Percentiles rank a stretch among this genome's conserved stretches.
phyloP scores from a whole-genome alignment of 2,113 vertebrate genomes.

The Phalacrocorax aristotelis region DNA sequence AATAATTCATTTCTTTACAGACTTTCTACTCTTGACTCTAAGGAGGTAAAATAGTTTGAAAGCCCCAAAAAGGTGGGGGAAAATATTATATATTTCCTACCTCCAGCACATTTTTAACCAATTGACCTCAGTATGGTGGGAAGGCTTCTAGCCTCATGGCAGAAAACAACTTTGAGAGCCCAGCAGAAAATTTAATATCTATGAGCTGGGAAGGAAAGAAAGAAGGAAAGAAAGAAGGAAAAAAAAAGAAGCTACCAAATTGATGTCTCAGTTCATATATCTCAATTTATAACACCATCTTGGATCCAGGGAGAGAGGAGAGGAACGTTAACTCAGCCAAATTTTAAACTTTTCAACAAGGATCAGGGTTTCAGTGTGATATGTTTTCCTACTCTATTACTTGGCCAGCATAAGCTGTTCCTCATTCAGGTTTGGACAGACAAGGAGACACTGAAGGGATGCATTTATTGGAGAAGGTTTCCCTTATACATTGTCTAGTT shows the following conservation, averaged over 20 bases:
- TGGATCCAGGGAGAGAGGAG: neutral
- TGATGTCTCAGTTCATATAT: neutral
- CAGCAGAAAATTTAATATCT: slow-evolving; percentile 4
- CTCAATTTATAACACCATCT: neutral
- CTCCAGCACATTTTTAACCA: slow-evolving; percentile 54
- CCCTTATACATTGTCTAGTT: neutral
- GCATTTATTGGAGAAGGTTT: neutral
- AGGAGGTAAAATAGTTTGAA: slow-evolving; percentile 61
- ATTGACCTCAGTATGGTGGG: slow-evolving; percentile 29
- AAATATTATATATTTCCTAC: slow-evolving; percentile 34
- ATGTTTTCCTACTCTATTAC: neutral
- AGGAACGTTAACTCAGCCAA: neutral
- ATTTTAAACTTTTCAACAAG: neutral
- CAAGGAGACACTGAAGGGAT: neutral
- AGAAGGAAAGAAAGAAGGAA: no score
- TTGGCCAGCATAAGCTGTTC: neutral
- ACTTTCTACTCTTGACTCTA: slow-evolving; percentile 57
- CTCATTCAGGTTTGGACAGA: neutral
- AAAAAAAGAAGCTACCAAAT: neutral
- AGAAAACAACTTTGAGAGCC: slow-evolving; percentile 33
- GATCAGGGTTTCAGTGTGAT: neutral
- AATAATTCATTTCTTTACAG: slow-evolving; percentile 77
- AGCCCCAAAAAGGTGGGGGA: slow-evolving; percentile 10
- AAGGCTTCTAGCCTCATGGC: neutral
- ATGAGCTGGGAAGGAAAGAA: neutral